phyloP scores from a whole-genome alignment of 2,797 vertebrate species.

The Lepilemur septentrionalis region DNA sequence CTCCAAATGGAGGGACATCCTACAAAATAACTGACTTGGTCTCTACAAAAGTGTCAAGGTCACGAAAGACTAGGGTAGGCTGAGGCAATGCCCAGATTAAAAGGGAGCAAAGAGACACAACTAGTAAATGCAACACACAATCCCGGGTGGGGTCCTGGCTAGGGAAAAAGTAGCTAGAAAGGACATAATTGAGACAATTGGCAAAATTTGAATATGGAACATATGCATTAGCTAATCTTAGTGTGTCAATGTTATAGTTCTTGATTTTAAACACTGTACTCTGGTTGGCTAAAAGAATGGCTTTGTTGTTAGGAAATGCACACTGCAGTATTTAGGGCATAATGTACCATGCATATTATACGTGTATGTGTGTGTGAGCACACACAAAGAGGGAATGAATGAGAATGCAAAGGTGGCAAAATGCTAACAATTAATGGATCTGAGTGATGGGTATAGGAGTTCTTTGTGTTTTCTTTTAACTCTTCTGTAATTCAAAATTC shows the following conservation, averaged over 20 bases:
- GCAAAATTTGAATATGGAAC: neutral
- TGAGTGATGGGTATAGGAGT: neutral
- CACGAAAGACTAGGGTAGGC: neutral
- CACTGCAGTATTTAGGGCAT: neutral
- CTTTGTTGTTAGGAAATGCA: neutral
- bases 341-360: neutral
- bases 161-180: neutral
- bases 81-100: neutral
- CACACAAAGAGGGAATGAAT: neutral
- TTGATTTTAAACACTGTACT: neutral
- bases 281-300: neutral
- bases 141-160: neutral
- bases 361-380: too few relatives aligned
- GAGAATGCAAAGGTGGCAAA: neutral
- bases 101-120: neutral
- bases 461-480: neutral
- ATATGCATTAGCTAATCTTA: neutral
- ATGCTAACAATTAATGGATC: neutral
- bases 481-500: neutral
- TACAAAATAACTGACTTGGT: neutral
- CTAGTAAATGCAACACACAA: neutral
- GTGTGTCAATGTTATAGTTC: neutral
- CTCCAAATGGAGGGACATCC: neutral
- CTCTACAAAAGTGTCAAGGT: neutral
- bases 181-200: neutral